Evolutionary conservation across 1,140 invertebrate species (phyloP).

Genomic region (Mycetomoellerius zeteki): DNA sequence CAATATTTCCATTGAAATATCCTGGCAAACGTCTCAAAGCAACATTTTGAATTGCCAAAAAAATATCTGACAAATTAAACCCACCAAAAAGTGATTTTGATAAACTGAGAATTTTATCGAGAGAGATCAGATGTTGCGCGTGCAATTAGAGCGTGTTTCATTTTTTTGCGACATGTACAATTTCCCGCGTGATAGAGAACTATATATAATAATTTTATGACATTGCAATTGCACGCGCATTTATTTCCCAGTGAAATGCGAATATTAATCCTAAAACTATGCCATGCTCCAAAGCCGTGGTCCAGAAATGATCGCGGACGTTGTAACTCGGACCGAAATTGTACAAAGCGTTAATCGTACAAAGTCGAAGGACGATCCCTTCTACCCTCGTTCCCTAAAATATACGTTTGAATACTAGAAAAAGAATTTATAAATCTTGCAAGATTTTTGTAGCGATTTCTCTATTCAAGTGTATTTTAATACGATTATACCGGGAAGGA

Average conservation of each 20-base stretch:
- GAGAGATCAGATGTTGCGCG: slow-evolving; percentile 35
- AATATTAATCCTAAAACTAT: slow-evolving; percentile 37
- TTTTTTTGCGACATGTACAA: slow-evolving; percentile 30
- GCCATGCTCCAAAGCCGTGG: slow-evolving; percentile 38
- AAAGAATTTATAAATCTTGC: slow-evolving; percentile 34
- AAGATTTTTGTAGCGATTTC: slow-evolving; percentile 43
- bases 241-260: slow-evolving; percentile 61
- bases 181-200: background rate
- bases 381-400: slow-evolving; percentile 21
- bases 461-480: slow-evolving; percentile 51
- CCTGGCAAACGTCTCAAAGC: background rate
- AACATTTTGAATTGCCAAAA: background rate
- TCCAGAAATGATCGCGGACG: slow-evolving; percentile 13
- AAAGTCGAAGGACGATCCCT: slow-evolving; percentile 43
- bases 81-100: background rate
- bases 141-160: slow-evolving; percentile 51
- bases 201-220: slow-evolving; percentile 26
- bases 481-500: slow-evolving; percentile 19
- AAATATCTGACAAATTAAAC: background rate
- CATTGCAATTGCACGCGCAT: slow-evolving; percentile 45
- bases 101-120: slow-evolving; percentile 11
- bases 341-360: slow-evolving; percentile 52
- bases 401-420: slow-evolving; percentile 12
- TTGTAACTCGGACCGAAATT: slow-evolving; percentile 44
- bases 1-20: slow-evolving; percentile 6